Base-by-base conservation (phyloP, 2,113 vertebrate species). In the Ranitomeya variabilis region DNA sequence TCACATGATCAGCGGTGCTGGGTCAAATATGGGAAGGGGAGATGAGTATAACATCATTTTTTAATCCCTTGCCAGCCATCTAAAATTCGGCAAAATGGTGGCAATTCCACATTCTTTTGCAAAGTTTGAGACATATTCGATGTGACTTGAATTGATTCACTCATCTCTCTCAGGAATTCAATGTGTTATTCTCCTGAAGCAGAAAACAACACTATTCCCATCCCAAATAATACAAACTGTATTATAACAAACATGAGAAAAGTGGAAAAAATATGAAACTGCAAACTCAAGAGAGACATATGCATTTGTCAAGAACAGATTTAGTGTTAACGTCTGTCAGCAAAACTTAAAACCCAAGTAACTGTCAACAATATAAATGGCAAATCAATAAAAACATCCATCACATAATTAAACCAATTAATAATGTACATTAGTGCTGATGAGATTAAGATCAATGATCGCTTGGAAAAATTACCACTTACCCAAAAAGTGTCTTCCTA, bases 351-450 rank as follows among this genome's bases (percentile, higher is more conserved):
- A 76, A 19, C 18, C 10, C 15, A 76, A 76, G 31, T 10, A 5
- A 51, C 7, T 76, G 73, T 51, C 73, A 76, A 51, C 15, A 76
- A 76, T 8, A 76, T 76, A 76, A 76, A 76, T 76, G 37, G 73
- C 31, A 76, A 76, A 76, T 76, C 73, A 76, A 51, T 76, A 26
- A 45, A 19, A 76, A 14, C 69, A 45, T 51, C 16, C 16, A 19
- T 19, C 73, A 45, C 31, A 10, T 76, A 51, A 76, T 45, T 45
- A 76, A 76, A 76, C 31, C 16, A 76, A 51, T 76, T 76, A 76
- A 76, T 76, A 76, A 76, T 76, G 73, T 7, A 76, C 2, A 76
- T 76, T 18, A 16, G 16, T 76, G 45, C 45, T 51, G 73, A 45
- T 45, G 6, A 45, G 16, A 10, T 15, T 19, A 6, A 51, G 31